Conservation (phyloP, 53 echinoderm and acorn worm species). For the Antedon mediterranea region DNA sequence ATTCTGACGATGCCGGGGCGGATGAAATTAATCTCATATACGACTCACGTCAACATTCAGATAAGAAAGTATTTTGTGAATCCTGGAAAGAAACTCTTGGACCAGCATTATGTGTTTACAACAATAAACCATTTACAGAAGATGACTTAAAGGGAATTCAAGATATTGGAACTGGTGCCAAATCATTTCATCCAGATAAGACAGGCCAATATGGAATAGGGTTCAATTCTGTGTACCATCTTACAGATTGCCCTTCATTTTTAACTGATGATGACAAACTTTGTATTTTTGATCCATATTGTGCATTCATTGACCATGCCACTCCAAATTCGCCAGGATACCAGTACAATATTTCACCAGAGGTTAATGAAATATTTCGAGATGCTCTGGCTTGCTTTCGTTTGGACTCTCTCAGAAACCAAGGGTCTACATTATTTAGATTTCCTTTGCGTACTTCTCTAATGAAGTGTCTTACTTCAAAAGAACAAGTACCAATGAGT, state of each 20-base stretch:
- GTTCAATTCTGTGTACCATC: slow-evolving; percentile 80
- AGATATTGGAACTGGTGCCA: slow-evolving; percentile 65
- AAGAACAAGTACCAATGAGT: not conserved
- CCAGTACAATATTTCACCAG: not conserved
- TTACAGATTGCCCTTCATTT: slow-evolving; percentile 85
- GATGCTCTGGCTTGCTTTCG: not conserved
- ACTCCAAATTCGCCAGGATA: not conserved
- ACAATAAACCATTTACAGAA: slow-evolving; percentile 63
- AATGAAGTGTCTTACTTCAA: not conserved
- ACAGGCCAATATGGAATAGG: slow-evolving; percentile 49
- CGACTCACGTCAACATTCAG: slow-evolving; percentile 40
- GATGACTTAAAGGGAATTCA: slow-evolving; percentile 77
- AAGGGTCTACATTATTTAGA: not conserved
- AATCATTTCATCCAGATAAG: slow-evolving; percentile 25
- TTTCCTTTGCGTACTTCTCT: not conserved
- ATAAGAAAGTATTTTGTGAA: slow-evolving; percentile 20
- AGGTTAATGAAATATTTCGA: not conserved
- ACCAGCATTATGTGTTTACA: slow-evolving; percentile 64
- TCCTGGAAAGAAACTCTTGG: slow-evolving; percentile 21
- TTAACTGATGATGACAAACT: slow-evolving; percentile 38
- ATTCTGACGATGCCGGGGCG: slow-evolving; percentile 87
- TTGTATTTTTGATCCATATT: slow-evolving; percentile 63
- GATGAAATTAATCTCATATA: slow-evolving; percentile 77
- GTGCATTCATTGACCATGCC: not conserved
- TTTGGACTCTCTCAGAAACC: not conserved